Evolutionary conservation across 2,797 vertebrate species (phyloP), one percentile per base, ranked within the genome.

Genomic region (Pteronotus mesoamericanus): DNA sequence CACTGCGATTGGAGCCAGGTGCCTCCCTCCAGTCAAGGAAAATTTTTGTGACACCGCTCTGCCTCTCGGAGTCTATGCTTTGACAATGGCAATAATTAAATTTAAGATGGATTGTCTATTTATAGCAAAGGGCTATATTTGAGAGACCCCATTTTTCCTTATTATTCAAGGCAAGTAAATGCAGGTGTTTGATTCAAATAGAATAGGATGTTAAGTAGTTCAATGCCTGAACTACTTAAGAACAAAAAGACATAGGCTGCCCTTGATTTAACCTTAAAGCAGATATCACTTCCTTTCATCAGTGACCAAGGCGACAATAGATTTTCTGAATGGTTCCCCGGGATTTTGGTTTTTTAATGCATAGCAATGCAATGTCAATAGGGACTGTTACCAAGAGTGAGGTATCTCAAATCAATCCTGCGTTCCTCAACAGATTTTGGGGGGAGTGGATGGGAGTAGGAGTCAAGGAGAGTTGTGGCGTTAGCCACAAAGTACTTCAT

Each of bases 31-130:
- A 87, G 78, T 93, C 75, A 46, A 91, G 71, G 64, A 68, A 10
- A n/a, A 12, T 42, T 75, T 93, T 44, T 39, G 55, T 6, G 6
- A 80, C 46, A 87, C 24, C 3, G 26, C n/a, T 87, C 77, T 92
- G 59, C 77, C 39, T 94, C 19, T 69, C 39, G 1, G 34, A 83
- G 69, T 79, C 61, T 83, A n/a, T 2, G 12, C 26, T 79, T 91
- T 96, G 92, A 95, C 94, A 97, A 91, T 89, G 69, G 86, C 59
- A 96, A 94, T 89, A 95, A 95, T 91, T 96, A 92, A 92, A 94
- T 94, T 96, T 92, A 94, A 96, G 85, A 96, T 89, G 85, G 92
- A 91, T 92, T 83, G 24, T 82, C 96, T 95, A 94, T 94, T 97
- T 96, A 84, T 89, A 96, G 95, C 46, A 83, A 92, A 92, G n/a